Evolutionary conservation across 2,113 vertebrate species (phyloP).

Genomic region (Ranitomeya imitator): DNA sequence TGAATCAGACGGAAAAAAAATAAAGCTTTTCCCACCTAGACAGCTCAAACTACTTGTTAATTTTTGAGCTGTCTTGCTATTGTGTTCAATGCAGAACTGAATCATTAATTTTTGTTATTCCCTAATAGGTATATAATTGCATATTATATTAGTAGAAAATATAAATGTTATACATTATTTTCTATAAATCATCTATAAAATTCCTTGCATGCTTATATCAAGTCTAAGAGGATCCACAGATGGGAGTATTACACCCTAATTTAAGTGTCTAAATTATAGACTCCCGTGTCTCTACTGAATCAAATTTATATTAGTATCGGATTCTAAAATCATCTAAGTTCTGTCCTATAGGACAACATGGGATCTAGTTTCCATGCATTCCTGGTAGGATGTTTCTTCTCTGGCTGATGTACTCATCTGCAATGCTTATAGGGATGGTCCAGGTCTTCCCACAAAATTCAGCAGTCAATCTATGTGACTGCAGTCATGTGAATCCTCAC

Average conservation of each 20-base stretch:
- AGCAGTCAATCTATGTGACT: too few relatives aligned
- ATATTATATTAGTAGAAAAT: not conserved
- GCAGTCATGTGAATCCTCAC: too few relatives aligned
- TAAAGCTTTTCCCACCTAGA: not conserved
- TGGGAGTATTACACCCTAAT: not conserved
- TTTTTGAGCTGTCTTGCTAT: not conserved
- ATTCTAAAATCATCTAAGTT: too few relatives aligned
- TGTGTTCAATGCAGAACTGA: not conserved
- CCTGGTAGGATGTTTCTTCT: too few relatives aligned
- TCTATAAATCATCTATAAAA: not conserved
- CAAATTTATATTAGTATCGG: too few relatives aligned
- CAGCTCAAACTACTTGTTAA: not conserved
- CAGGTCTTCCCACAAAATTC: too few relatives aligned
- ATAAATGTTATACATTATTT: not conserved
- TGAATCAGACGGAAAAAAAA: conserved; percentile 18
- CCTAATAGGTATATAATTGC: not conserved
- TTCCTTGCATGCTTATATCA: not conserved
- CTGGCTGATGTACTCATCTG: too few relatives aligned
- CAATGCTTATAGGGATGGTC: too few relatives aligned
- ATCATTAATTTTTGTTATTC: not conserved
- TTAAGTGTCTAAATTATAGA: not conserved
- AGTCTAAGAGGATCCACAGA: not conserved
- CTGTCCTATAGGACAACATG: too few relatives aligned
- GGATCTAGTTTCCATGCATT: too few relatives aligned
- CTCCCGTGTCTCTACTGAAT: too few relatives aligned